Base-by-base conservation (phyloP, 2,888 invertebrate species). In the Drosophila meridionalis region DNA sequence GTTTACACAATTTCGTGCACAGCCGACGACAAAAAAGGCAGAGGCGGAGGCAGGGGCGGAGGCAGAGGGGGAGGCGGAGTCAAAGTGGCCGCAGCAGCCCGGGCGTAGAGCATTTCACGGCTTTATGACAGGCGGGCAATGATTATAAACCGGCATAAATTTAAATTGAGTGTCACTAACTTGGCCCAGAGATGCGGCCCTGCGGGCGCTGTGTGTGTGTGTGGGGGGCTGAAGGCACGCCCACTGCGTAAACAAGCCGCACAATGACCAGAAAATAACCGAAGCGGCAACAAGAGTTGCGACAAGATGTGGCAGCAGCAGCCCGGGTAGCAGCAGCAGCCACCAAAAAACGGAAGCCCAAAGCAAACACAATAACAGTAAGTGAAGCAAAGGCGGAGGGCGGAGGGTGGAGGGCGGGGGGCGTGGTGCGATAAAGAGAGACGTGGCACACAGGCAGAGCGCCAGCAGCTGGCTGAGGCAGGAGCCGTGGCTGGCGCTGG, bases 121-220 rank as follows among this genome's bases (percentile, higher is more conserved):
- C 79, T 77, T 74, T 78, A 77, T 75, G 77, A 79, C 74, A 77
- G 71, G 68, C 80, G 68, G 80, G 71, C 82, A 82, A 82, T 83
- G 80, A 82, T 83, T 83, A 83, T 81, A 81, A 83, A 79, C 81
- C 79, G 83, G 83, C 83, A 83, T 83, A 83, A 83, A 83, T 83
- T 83, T 83, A 83, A 83, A 83, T 83, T 83, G 83, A 83, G 83
- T 83, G 83, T 83, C 83, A 83, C 83, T 77, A 82, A 82, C 81
- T 83, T 78, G 82, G 63, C 38, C 59, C 69, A 66, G 59, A 69
- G 71, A 47, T 62, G 67, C 56, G 64, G 72, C 78, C 76, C 61
- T 42, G 78, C 52, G 65, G 67, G 48, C 64, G 61, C 26, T 12
- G 34, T 11, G 34, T 34, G 52, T 52, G 52, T 8, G 20, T 52